A percentile compares a stretch with the other conserved stretches of the same genome.
phyloP scores from a whole-genome alignment of 2,888 invertebrate species.

The Drosophila mettleri region DNA sequence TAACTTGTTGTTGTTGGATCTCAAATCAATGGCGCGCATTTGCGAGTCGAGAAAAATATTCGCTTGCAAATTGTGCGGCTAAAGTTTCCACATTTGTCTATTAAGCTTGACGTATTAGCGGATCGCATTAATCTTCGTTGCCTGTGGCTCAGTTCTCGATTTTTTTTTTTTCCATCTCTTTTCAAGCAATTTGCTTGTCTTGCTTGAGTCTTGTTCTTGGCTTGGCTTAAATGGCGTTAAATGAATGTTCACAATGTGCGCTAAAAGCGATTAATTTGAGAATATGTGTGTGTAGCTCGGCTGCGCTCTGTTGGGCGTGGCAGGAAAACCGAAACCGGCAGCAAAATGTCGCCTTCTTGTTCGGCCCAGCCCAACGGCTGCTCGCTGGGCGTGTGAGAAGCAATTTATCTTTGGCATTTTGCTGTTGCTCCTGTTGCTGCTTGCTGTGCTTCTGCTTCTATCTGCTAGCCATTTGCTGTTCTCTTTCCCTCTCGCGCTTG shows the following conservation, averaged over 20 bases:
- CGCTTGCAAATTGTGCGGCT: slow-evolving; percentile 19
- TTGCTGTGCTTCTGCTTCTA: slow-evolving; percentile 1
- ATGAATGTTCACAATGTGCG: slow-evolving; percentile 66
- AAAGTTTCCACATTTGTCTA: slow-evolving; percentile 32
- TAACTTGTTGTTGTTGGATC: slow-evolving; percentile 12
- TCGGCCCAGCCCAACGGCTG: slow-evolving; percentile 10
- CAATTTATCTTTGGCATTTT: slow-evolving; percentile 71
- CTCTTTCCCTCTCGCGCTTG: slow-evolving; percentile 4
- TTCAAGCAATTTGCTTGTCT: slow-evolving; percentile 11
- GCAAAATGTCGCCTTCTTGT: slow-evolving; percentile 28
- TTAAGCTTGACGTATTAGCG: slow-evolving; percentile 43
- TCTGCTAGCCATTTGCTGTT: slow-evolving; percentile 2
- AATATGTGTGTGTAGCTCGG: slow-evolving; percentile 22
- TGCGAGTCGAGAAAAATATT: slow-evolving; percentile 11
- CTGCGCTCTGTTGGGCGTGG: slow-evolving; percentile 26
- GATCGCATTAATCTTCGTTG: slow-evolving; percentile 70
- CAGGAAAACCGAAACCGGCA: slow-evolving; percentile 12
- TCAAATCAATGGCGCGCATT: slow-evolving; percentile 27
- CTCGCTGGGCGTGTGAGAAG: slow-evolving; percentile 41
- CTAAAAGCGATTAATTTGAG: slow-evolving; percentile 70
- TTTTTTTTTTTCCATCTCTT: slow-evolving; percentile 6
- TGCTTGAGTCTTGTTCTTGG: slow-evolving; percentile 4
- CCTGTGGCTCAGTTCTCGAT: slow-evolving; percentile 14
- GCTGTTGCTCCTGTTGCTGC: slow-evolving; percentile 52
- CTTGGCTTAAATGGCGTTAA: slow-evolving; percentile 72